Conservation (phyloP, 2,797 vertebrate species). For the Salarias fasciatus region DNA sequence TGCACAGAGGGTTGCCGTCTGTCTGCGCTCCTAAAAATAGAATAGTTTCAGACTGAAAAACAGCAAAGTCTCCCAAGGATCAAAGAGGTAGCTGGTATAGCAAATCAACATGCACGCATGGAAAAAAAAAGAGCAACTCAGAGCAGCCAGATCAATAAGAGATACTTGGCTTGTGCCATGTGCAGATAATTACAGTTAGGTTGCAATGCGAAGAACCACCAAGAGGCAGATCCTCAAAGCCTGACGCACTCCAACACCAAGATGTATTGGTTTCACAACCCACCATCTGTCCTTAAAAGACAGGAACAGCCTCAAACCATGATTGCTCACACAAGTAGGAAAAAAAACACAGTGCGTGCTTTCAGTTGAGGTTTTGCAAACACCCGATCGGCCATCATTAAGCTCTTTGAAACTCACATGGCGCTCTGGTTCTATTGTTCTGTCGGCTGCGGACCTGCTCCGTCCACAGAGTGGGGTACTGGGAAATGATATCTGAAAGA, state of each 20-base stretch:
- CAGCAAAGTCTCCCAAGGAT: constrained; percentile 43
- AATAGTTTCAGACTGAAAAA: constrained; percentile 46
- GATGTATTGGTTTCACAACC: constrained; percentile 69
- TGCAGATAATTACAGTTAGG: constrained; percentile 75
- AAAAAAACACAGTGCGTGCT: constrained; percentile 51
- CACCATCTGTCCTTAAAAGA: constrained; percentile 69
- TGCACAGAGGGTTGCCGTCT: constrained; percentile 53
- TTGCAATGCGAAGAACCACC: constrained; percentile 62
- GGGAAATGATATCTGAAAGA: constrained; percentile 89
- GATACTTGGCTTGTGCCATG: constrained; percentile 70
- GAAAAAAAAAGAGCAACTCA: constrained; percentile 35
- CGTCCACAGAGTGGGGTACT: constrained; percentile 95
- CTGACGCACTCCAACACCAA: constrained; percentile 65
- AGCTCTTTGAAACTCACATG: constrained; percentile 84
- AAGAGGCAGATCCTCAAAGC: constrained; percentile 66
- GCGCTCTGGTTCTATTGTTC: constrained; percentile 92
- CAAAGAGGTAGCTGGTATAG: constrained; percentile 58
- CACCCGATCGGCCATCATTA: constrained; percentile 52
- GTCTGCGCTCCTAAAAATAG: constrained; percentile 25
- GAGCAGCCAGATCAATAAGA: constrained; percentile 49
- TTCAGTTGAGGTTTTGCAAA: constrained; percentile 64
- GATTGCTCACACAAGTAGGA: constrained; percentile 67
- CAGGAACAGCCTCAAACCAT: constrained; percentile 70
- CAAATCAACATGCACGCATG: constrained; percentile 55
- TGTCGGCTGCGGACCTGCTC: constrained; percentile 95